Conservation (phyloP, 1,140 invertebrate genomes). For the Agraylea sexmaculata region DNA sequence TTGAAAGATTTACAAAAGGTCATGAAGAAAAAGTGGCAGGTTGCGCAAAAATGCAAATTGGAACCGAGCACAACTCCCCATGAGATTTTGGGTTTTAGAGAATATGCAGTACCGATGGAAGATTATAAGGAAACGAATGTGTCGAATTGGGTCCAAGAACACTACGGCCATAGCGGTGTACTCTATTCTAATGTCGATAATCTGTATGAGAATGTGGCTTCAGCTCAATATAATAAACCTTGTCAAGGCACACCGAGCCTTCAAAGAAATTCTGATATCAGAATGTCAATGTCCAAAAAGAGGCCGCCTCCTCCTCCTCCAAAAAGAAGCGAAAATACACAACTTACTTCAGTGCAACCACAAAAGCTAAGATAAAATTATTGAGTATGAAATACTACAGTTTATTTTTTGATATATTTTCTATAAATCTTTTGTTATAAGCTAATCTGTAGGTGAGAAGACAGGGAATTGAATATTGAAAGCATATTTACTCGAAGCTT, state of each 20-base stretch:
- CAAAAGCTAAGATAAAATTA: too few species aligned
- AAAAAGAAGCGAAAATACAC: constrained; percentile 65
- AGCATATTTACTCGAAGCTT: too few species aligned
- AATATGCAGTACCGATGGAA: constrained; percentile 50
- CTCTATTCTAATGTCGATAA: constrained; percentile 9
- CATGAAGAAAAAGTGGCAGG: constrained; percentile 90
- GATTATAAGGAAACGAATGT: constrained; percentile 73
- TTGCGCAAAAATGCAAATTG: constrained; percentile 79
- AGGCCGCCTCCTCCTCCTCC: constrained; percentile 66
- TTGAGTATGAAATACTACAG: too few species aligned
- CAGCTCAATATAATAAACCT: background rate
- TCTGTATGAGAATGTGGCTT: constrained; percentile 30
- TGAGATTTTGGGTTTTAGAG: constrained; percentile 80
- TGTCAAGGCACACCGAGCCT: constrained; percentile 7
- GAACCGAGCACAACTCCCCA: constrained; percentile 77
- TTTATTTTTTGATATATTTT: too few species aligned
- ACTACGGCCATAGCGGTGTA: constrained; percentile 50
- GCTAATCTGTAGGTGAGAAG: too few species aligned
- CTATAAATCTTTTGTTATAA: too few species aligned
- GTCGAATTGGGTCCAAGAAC: constrained; percentile 81
- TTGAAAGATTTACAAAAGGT: constrained; percentile 78
- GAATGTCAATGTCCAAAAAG: constrained; percentile 34
- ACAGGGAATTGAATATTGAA: too few species aligned
- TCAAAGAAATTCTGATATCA: constrained; percentile 9
- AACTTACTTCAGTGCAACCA: constrained; percentile 36